Base-by-base conservation (phyloP, 2,113 vertebrate genomes). In the Hemibates koningsi region DNA sequence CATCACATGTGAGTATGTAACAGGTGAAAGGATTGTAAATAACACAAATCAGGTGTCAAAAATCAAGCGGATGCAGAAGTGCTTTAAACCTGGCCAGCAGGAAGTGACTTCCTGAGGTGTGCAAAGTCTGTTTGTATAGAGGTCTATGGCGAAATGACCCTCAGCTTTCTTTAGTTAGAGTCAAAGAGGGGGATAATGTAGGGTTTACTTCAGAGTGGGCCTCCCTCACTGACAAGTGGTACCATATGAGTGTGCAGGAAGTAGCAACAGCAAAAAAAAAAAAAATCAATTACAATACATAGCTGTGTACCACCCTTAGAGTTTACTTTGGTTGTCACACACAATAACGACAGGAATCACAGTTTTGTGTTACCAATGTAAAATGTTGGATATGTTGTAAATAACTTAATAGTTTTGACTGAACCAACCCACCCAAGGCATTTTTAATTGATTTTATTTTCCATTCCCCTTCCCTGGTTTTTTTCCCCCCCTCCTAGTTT, bases 401-500 rank as follows among this genome's bases (percentile, higher is more conserved):
- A 5, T 73, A 45, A 73, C 12, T 9, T 71, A 0, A 73, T 27
- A 11, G 1, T 73, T 29, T 73, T 48, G 0, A 48, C 71, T 48
- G 43, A 76, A 76, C 4, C 1, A 32, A 50, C 3, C 45, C 16
- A 76, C 16, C 1, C 2, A 76, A 76, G 24, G 43, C 24, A 48
- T 45, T 76, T 68, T 73, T 73, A 45, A 27, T 10, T 50, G 43
- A 50, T 2, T 29, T 50, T 50, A 1, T 76, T 48, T 48, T 1
- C 24, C 43, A 50, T 48, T 17, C 14, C 3, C 13, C 9, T 50
- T 78, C 16, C 2, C 21, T 48, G 14, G 17, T 76, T 76, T 43
- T 6, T 27, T 27, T 27, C 1, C 0, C 1, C 13, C 21, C 8
- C 21, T 73, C 24, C 41, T 29, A 11, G 68, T 11, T 48, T 5